These are phyloP conservation scores for Cyclophora punctaria DNA, from an alignment of 2,888 invertebrate species.

Conservation along the genomic window DNA sequence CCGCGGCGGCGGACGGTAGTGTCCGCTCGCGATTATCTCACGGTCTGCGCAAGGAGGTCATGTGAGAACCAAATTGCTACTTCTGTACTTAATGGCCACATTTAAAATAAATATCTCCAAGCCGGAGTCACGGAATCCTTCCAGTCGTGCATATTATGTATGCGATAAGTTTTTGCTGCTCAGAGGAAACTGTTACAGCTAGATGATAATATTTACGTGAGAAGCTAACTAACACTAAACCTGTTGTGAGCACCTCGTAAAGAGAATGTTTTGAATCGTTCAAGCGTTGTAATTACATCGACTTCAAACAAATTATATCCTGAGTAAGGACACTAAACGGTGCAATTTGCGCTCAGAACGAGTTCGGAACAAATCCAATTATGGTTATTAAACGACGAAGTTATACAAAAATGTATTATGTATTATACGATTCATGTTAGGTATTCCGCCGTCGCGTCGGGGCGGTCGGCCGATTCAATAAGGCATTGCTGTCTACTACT, in stretches of 20 bases:
- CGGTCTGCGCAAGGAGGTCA: conserved; percentile 62
- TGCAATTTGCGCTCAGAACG: conserved; percentile 35
- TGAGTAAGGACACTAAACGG: conserved; percentile 32
- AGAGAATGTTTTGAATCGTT: conserved; percentile 37
- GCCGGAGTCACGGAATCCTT: conserved; percentile 47
- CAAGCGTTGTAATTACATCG: conserved; percentile 33
- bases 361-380: conserved; percentile 29
- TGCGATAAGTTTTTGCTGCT: conserved; percentile 39
- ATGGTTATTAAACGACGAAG: conserved; percentile 35
- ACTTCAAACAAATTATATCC: conserved; percentile 39
- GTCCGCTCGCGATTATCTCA: conserved; percentile 66
- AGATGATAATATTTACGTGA: conserved; percentile 37
- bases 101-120: conserved; percentile 43
- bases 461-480: conserved; percentile 34
- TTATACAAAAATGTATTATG: conserved; percentile 26
- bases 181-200: conserved; percentile 31
- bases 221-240: conserved; percentile 29
- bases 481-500: conserved; percentile 33
- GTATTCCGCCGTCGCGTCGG: conserved; percentile 29
- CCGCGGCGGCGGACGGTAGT: conserved; percentile 62
- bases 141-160: conserved; percentile 29
- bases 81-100: conserved; percentile 45
- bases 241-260: conserved; percentile 30
- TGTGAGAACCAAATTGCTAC: conserved; percentile 57
- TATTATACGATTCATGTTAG: conserved; percentile 24